Conservation (phyloP, 2,888 invertebrate genomes). For the Balanococcus diminutus region DNA sequence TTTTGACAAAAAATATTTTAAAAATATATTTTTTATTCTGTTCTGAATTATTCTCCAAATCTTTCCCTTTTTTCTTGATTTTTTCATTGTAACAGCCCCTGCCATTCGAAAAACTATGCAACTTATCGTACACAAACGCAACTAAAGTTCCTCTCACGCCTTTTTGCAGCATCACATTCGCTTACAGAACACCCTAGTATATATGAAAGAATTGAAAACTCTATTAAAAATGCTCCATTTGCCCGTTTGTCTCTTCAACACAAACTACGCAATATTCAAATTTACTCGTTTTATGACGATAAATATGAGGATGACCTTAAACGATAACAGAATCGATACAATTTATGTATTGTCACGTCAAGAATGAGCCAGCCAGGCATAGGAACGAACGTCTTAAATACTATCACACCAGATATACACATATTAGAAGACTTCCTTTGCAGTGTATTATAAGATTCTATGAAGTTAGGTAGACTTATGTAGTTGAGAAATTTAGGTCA, state of each 20-base stretch:
- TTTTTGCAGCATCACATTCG: too few species aligned
- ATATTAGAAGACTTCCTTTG: not conserved
- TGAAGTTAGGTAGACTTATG: too few species aligned
- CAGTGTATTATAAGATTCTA: not conserved
- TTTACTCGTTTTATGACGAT: not conserved
- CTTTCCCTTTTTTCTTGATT: too few species aligned
- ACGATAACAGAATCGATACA: not conserved
- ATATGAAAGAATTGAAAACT: too few species aligned
- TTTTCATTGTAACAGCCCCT: too few species aligned
- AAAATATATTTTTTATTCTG: too few species aligned
- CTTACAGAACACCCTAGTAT: too few species aligned
- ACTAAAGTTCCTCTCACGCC: too few species aligned
- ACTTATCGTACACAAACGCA: too few species aligned
- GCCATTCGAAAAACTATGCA: too few species aligned
- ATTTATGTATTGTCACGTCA: conserved; percentile 4
- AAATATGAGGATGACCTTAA: not conserved
- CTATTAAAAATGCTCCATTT: not conserved
- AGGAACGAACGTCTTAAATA: not conserved
- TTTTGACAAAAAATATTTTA: too few species aligned
- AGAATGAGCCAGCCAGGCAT: not conserved
- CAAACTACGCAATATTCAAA: not conserved
- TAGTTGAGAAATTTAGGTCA: conserved; percentile 1
- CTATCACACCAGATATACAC: not conserved
- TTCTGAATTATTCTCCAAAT: too few species aligned
- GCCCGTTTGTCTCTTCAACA: not conserved